These are phyloP conservation scores for Scaeva pyrastri DNA, from an alignment of 2,888 invertebrate genomes.

Conservation along the genomic window DNA sequence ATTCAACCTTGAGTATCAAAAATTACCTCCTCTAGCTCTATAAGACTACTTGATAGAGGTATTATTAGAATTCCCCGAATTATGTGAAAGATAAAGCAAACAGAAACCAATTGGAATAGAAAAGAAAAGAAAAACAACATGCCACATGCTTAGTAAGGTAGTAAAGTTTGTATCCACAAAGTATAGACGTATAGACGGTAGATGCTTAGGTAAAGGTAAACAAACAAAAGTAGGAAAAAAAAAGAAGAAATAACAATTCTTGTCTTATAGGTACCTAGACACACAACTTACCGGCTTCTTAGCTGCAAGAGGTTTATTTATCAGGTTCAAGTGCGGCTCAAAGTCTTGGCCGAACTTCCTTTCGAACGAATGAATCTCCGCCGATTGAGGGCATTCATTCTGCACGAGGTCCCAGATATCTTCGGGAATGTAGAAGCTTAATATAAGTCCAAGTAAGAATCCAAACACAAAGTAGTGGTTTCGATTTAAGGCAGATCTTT, in stretches of 20 bases:
- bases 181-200: too few relatives aligned
- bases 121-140: background rate
- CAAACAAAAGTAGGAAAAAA: background rate
- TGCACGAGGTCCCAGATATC: slow-evolving; percentile 82
- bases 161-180: background rate
- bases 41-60: background rate
- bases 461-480: slow-evolving; percentile 83
- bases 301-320: slow-evolving; percentile 83
- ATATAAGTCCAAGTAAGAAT: slow-evolving; percentile 81
- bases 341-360: slow-evolving; percentile 84
- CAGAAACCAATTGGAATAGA: slow-evolving; percentile 9
- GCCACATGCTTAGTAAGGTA: slow-evolving; percentile 1
- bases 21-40: background rate
- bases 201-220: slow-evolving; percentile 24
- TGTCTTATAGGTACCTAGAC: background rate
- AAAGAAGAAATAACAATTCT: background rate
- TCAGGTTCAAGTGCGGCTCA: slow-evolving; percentile 83
- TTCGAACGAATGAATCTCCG: slow-evolving; percentile 82
- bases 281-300: slow-evolving; percentile 82
- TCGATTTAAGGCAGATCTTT: slow-evolving; percentile 81
- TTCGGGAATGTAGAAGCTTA: slow-evolving; percentile 83
- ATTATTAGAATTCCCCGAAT: slow-evolving; percentile 30
- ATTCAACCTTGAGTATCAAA: slow-evolving; percentile 16
- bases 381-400: slow-evolving; percentile 83
- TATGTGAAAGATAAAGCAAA: slow-evolving; percentile 20